Conservation (phyloP, 2,113 vertebrate species). For the Pao palembangensis region DNA sequence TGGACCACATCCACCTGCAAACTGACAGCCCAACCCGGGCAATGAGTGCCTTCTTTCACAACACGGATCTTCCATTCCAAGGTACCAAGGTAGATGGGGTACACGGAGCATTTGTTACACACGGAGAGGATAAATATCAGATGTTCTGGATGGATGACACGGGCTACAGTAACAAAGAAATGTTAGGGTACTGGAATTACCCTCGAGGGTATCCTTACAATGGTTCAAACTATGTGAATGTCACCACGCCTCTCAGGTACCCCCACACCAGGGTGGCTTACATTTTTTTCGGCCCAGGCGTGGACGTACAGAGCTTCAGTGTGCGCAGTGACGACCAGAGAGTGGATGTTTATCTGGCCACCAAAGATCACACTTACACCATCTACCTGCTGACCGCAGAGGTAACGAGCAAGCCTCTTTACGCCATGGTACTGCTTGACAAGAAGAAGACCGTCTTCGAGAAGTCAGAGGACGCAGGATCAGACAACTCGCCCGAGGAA, state of each 20-base stretch:
- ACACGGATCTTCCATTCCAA: constrained; percentile 89
- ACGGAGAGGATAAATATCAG: constrained; percentile 83
- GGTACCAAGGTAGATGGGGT: constrained; percentile 78
- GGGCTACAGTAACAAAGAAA: constrained; percentile 83
- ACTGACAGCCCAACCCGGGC: constrained; percentile 79
- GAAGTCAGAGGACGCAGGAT: constrained; percentile 58
- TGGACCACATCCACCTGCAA: constrained; percentile 89
- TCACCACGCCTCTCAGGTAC: constrained; percentile 83
- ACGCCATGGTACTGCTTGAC: constrained; percentile 86
- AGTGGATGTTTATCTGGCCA: constrained; percentile 85
- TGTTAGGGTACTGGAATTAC: constrained; percentile 83
- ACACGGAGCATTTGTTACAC: constrained; percentile 84
- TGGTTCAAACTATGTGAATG: constrained; percentile 93
- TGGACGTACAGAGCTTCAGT: constrained; percentile 88
- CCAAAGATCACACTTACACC: constrained; percentile 82
- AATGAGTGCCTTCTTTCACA: constrained; percentile 92
- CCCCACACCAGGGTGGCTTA: constrained; percentile 86
- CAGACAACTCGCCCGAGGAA: constrained; percentile 70
- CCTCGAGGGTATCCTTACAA: constrained; percentile 91
- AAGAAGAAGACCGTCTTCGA: constrained; percentile 88
- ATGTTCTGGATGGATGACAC: constrained; percentile 99
- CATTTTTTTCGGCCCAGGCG: constrained; percentile 87
- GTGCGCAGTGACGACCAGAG: constrained; percentile 82
- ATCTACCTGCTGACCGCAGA: constrained; percentile 84
- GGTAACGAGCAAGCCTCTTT: constrained; percentile 75